phyloP scores from a whole-genome alignment of 2,888 invertebrate species.

The Tethea ocularis region DNA sequence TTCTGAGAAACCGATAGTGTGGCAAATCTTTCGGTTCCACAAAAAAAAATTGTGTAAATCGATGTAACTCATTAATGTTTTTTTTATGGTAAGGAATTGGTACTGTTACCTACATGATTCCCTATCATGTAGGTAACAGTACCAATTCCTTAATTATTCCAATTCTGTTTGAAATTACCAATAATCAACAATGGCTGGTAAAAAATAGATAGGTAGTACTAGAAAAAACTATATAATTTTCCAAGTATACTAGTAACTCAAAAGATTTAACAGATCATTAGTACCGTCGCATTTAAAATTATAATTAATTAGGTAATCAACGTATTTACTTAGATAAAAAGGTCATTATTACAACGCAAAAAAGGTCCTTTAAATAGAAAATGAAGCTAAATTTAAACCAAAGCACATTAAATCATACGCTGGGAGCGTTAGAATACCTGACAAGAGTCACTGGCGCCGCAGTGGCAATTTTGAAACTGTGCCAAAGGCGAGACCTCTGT shows the following conservation, averaged over 20 bases:
- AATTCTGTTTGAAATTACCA: neutral
- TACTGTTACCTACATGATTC: neutral
- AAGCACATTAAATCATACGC: slow-evolving; percentile 30
- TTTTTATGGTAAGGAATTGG: neutral
- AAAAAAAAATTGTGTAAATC: slow-evolving; percentile 3
- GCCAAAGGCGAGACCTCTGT: slow-evolving; percentile 32
- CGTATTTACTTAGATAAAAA: neutral
- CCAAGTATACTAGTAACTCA: neutral
- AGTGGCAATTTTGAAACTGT: slow-evolving; percentile 44
- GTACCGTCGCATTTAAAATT: too few species aligned
- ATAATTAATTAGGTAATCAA: neutral
- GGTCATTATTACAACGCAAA: slow-evolving; percentile 13
- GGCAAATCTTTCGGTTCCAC: neutral
- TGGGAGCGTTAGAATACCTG: slow-evolving; percentile 26
- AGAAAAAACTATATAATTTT: neutral
- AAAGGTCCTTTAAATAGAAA: slow-evolving; percentile 28
- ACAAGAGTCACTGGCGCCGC: slow-evolving; percentile 39
- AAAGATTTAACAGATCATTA: too few species aligned
- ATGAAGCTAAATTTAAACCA: slow-evolving; percentile 36
- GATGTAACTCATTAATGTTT: neutral
- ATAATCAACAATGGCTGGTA: neutral
- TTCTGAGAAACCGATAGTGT: slow-evolving; percentile 2
- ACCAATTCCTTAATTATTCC: neutral
- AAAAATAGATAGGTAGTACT: neutral
- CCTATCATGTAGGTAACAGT: neutral